Evolutionary conservation across 2,888 invertebrate genomes (phyloP), one percentile per base, ranked within the genome.

Genomic region (Drosophila helvetica): DNA sequence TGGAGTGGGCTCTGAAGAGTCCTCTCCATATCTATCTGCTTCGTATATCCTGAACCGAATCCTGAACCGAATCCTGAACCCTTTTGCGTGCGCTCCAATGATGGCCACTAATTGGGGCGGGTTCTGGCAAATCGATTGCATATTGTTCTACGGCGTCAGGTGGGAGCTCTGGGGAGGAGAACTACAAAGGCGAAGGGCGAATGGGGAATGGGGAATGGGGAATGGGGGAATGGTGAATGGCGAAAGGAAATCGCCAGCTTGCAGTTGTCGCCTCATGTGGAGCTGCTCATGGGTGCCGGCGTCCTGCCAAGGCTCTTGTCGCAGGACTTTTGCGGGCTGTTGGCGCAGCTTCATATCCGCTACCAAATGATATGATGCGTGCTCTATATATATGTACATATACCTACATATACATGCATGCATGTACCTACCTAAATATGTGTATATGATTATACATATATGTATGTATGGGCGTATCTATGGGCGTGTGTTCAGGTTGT

Each of bases 291-390:
- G 59, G 47, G 53, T 22, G 19, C 71, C 70, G 74, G 56, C 55
- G 61, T 27, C 59, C 66, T 81, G 81, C 87, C 81, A 86, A 84
- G 74, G 68, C 60, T 33, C 79, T 87, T 85, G 82, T 79, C 75
- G 66, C 69, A 66, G 83, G 75, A 72, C 82, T 66, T 66, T 38
- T 55, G 55, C 56, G 64, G 51, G 64, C 52, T 64, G 45, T 46
- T 38, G 38, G 38, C 38, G 15, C 38, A 38, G 38, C 7, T 38
- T 38, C n/a, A 38, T 15, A 38, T 38, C 38, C 51, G 65, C 12
- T 68, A 86, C 80, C 62, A 77, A 79, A 74, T 69, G 79, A 82
- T 82, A 85, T 82, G 88, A 87, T 87, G 82, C 82, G 82, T 79
- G 82, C 53, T 68, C 17, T 64, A 53, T 58, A 47, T 56, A 51